Base-by-base conservation (phyloP, 2,888 invertebrate species). In the Eudasyphora cyanicolor region DNA sequence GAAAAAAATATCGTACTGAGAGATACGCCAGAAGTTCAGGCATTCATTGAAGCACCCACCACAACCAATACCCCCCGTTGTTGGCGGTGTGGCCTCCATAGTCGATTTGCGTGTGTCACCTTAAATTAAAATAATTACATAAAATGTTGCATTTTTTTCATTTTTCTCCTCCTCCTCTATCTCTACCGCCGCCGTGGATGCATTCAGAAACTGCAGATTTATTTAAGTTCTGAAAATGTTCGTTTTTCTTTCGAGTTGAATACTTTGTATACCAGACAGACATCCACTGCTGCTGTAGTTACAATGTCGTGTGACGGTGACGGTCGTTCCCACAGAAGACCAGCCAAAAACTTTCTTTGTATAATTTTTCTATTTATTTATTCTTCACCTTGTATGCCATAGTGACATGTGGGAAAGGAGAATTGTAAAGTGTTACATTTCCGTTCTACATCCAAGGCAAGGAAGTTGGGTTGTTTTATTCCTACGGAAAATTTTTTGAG, bases 51-150 rank as follows among this genome's bases (percentile, higher is more conserved):
- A 21, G 1, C 60, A 60, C 24, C n/a, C 60, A 27, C n/a, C 29
- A n/a, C n/a, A 54, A 24, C 60, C 32, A 60, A n/a, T n/a, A n/a
- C 67, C 21, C 67, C 24, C 21, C 21, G 64, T 21, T 0, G 42
- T n/a, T n/a, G n/a, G n/a, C n/a, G n/a, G n/a, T n/a, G n/a, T n/a
- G n/a, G n/a, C n/a, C n/a, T n/a, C n/a, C n/a, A n/a, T n/a, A n/a
- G n/a, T n/a, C n/a, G 42, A 67, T 67, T 67, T 67, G 67, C 67
- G 67, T 67, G 67, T 67, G 67, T 67, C 67, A 67, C 67, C 42
- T 67, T 67, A 67, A 67, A 67, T 67, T 67, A 67, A 67, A 67
- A 67, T 67, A 67, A 42, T 67, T 42, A 42, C 38, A 67, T 42
- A 42, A 67, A 67, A 67, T n/a, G 21, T 42, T 42, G 67, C 24